Evolutionary conservation across 92 coral and sea anemone genomes (phyloP).

Genomic region (Virgularia gustaviana): DNA sequence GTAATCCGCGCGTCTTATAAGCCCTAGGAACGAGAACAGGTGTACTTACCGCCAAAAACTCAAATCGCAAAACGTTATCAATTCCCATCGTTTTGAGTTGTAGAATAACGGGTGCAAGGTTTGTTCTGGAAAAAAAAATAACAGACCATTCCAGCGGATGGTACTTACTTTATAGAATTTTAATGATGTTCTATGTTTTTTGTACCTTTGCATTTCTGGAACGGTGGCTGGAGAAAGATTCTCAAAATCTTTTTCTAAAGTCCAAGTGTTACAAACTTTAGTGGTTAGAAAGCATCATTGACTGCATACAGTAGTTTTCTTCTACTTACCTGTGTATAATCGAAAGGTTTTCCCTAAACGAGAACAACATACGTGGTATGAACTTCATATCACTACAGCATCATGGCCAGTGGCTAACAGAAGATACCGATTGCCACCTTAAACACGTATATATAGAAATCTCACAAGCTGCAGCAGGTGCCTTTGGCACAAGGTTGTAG

Average conservation of each 20-base stretch:
- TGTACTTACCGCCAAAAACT: slow-evolving; percentile 77
- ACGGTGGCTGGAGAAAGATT: slow-evolving; percentile 59
- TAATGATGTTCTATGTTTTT: too few species aligned
- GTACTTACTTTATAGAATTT: not conserved
- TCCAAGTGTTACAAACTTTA: slow-evolving; percentile 7
- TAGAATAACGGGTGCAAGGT: slow-evolving; percentile 79
- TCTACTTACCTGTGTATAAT: slow-evolving; percentile 63
- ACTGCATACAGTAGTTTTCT: not conserved
- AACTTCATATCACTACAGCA: too few species aligned
- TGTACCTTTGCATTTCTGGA: slow-evolving; percentile 86
- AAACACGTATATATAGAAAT: too few species aligned
- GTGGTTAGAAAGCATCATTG: not conserved
- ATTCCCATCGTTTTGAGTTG: slow-evolving; percentile 96
- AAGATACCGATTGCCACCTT: too few species aligned
- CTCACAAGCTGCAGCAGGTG: too few species aligned
- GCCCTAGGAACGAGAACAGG: not conserved
- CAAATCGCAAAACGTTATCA: slow-evolving; percentile 85
- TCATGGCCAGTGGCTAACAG: too few species aligned
- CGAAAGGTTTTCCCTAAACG: slow-evolving; percentile 67
- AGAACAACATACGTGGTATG: not conserved
- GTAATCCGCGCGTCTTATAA: not conserved
- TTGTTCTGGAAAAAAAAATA: slow-evolving; percentile 51
- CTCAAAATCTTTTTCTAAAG: slow-evolving; percentile 60
- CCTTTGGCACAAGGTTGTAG: too few species aligned
- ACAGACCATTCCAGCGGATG: not conserved